Evolutionary conservation across 2,797 vertebrate species (phyloP), one percentile per base, ranked within the genome.

Genomic region (Bryconaethiops microstoma): DNA sequence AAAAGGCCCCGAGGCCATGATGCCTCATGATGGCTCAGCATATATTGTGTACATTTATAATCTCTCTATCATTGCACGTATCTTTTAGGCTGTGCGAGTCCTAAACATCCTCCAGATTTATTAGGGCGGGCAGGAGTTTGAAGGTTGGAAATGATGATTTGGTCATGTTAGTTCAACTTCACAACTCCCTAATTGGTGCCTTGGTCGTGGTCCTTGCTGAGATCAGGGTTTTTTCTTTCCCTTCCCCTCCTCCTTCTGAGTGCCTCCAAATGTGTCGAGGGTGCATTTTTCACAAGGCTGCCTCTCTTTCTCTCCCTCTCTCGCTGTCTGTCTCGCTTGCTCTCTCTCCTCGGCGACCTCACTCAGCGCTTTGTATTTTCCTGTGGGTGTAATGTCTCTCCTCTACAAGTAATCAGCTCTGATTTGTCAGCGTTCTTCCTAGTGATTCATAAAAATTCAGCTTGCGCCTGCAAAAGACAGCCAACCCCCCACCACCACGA

Each of bases 381-480:
- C 92, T 94, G 91, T 92, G 92, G 92, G 92, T 93, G 92, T 92
- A 91, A 93, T 94, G 93, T 93, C 92, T 94, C 89, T 92, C 88
- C 92, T 92, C 89, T 88, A 87, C 88, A 89, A 91, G 93, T 93
- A 92, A 92, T 94, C 92, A 91, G 90, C 91, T 88, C 90, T 94
- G 93, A 94, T 93, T 94, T 92, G 92, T 94, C 94, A 95, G 94
- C 93, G 86, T 93, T 94, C 92, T 94, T 92, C 87, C 79, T 83
- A 88, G 90, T 91, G 81, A 93, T 94, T 94, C 92, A 93, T 94
- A 93, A 93, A 94, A 93, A 93, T 93, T 94, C 92, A 92, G 90
- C 92, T 89, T 88, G 91, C 88, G 87, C 89, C 89, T 91, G 92
- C 92, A 93, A 91, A 94, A 93, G 90, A 89, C 73, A 68, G 78